A percentile compares a stretch with the other conserved stretches of the same genome.
Conservation (phyloP, 2,113 vertebrate species). For the Sylvia atricapilla region DNA sequence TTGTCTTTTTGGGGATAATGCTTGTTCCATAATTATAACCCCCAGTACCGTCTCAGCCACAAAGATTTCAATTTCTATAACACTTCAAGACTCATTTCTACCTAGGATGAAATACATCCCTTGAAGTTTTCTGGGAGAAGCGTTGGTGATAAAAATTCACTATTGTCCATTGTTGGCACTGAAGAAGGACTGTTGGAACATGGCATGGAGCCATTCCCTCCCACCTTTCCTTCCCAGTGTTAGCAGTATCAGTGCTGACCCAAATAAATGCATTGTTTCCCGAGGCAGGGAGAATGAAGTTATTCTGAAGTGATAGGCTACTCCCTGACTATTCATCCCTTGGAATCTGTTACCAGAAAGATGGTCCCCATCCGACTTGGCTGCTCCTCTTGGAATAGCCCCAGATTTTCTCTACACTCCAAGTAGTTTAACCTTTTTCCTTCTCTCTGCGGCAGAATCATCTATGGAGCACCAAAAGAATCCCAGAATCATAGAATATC, state of each 20-base stretch:
- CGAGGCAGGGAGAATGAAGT: not conserved
- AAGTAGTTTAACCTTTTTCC: not conserved
- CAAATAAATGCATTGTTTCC: not conserved
- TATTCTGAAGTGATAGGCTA: constrained; percentile 10
- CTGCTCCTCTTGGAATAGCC: constrained; percentile 28
- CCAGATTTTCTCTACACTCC: not conserved
- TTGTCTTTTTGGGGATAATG: not conserved
- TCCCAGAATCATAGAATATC: not conserved
- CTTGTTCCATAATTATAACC: not conserved
- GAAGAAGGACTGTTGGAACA: not conserved
- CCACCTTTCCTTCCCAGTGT: constrained; percentile 6
- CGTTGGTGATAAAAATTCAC: not conserved
- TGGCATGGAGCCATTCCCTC: not conserved
- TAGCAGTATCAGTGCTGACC: not conserved
- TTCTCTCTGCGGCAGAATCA: not conserved
- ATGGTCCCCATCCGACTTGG: constrained; percentile 56
- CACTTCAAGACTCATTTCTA: not conserved
- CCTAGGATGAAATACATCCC: not conserved
- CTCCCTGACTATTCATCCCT: not conserved
- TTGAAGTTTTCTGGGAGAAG: not conserved
- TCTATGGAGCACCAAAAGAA: not conserved
- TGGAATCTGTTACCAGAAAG: not conserved
- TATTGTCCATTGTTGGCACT: not conserved
- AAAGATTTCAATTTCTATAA: not conserved
- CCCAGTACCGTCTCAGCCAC: not conserved